phyloP scores from a whole-genome alignment of 2,113 vertebrate genomes.

The Grus americana region DNA sequence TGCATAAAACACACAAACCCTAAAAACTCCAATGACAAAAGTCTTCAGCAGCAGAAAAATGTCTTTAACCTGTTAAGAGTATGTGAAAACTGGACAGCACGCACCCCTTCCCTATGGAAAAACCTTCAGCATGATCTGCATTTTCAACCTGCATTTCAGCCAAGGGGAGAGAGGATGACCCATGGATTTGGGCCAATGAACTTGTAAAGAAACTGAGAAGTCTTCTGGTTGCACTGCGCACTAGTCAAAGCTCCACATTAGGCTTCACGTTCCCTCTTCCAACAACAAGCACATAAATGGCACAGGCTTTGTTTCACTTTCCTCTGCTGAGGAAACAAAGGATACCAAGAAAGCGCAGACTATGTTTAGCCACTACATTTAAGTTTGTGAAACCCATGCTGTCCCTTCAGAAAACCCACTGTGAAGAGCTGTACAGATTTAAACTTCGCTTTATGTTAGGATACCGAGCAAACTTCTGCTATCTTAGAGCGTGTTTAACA shows the following conservation, averaged over 20 bases:
- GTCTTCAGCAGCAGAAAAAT: not conserved
- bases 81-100: fast-evolving
- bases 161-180: not conserved
- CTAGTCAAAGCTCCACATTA: not conserved
- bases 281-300: not conserved
- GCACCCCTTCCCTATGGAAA: not conserved
- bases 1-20: not conserved
- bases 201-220: not conserved
- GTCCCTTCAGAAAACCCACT: not conserved
- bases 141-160: not conserved
- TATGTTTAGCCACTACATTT: not conserved
- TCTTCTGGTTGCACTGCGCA: not conserved
- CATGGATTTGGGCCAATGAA: not conserved
- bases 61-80: not conserved
- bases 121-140: not conserved
- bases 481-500: not conserved
- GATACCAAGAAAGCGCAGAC: not conserved
- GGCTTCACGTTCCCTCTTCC: not conserved
- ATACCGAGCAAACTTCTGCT: not conserved
- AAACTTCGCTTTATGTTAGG: not conserved
- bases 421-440: not conserved
- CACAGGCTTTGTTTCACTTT: not conserved
- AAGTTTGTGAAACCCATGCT: not conserved
- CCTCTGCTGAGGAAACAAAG: not conserved
- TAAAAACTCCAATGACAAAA: not conserved